Evolutionary conservation across 2,888 invertebrate species (phyloP).

Genomic region (Acronicta aceris): DNA sequence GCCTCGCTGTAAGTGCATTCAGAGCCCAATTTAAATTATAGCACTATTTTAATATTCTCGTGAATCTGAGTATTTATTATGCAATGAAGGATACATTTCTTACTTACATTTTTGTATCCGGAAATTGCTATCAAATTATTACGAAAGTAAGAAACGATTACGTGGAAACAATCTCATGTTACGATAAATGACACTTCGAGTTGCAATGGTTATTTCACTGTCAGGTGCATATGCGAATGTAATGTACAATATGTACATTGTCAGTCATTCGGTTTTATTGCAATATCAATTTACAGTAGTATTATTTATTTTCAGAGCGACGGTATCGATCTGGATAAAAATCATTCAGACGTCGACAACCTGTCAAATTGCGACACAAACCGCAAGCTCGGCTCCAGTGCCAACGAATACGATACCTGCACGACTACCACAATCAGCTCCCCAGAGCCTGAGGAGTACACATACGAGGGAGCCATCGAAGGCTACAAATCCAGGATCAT

Average conservation of each 20-base stretch:
- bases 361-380: constrained; percentile 83
- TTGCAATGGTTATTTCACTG: too few species aligned
- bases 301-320: constrained; percentile 86
- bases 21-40: too few species aligned
- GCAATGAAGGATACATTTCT: too few species aligned
- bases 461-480: constrained; percentile 96
- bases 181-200: too few species aligned
- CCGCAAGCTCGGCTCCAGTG: constrained; percentile 86
- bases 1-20: constrained; percentile 88
- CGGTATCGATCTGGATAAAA: constrained; percentile 88
- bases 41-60: too few species aligned
- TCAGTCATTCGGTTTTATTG: background rate
- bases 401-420: constrained; percentile 91
- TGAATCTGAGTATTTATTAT: too few species aligned
- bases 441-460: constrained; percentile 94
- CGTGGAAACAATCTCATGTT: too few species aligned
- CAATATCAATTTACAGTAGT: background rate
- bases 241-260: too few species aligned
- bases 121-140: too few species aligned
- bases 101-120: too few species aligned
- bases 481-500: constrained; percentile 95
- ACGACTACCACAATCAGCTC: constrained; percentile 92
- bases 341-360: constrained; percentile 87
- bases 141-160: too few species aligned
- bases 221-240: too few species aligned